Base-by-base conservation (phyloP, 2,888 invertebrate genomes). In the Oligia strigilis region DNA sequence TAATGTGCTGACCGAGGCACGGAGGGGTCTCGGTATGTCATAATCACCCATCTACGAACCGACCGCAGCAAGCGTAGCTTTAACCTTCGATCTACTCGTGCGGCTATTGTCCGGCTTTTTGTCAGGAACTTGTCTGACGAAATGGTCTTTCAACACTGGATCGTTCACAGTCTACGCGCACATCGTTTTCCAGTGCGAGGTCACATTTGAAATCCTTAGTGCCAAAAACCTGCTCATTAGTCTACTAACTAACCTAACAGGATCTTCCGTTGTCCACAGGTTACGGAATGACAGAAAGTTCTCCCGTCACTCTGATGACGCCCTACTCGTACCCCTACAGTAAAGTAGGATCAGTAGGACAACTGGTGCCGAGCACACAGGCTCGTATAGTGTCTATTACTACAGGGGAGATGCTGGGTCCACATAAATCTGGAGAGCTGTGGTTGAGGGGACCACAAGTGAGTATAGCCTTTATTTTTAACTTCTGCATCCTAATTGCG, bases 401-500 rank as follows among this genome's bases (percentile, higher is more conserved):
- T 0, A 97, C 97, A 0, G 97, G 97, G 2, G 97, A 97, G 88
- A 90, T 95, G 80, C 93, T 98, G 29, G 98, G 97, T 0, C 96
- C 98, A 0, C 97, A 98, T 88, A 96, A 98, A 89, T 95, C 97
- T 17, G 99, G 99, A 49, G 98, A 99, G 94, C 94, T 98, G 17
- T 97, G 97, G 87, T 94, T 98, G 29, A 97, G 97, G 88, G 98
- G 98, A 19, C 98, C 98, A 1, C 98, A 98, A 96, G 98, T 98
- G 92, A 91, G 88, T 85, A 72, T 60, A 43, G 23, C 23, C 11
- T 65, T 36, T 62, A 9, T 36, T 75, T 75, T 60, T 0, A 9
- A 62, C 40, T 49, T 64, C 23, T 23, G 58, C 23, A 11, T 23
- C 9, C 6, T 55, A 19, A 19, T 55, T 55, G 19, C 8, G 6